A percentile compares a stretch with the other conserved stretches of the same genome.
Conservation (phyloP, 2,888 invertebrate species). For the Hipparchia sbordonii region DNA sequence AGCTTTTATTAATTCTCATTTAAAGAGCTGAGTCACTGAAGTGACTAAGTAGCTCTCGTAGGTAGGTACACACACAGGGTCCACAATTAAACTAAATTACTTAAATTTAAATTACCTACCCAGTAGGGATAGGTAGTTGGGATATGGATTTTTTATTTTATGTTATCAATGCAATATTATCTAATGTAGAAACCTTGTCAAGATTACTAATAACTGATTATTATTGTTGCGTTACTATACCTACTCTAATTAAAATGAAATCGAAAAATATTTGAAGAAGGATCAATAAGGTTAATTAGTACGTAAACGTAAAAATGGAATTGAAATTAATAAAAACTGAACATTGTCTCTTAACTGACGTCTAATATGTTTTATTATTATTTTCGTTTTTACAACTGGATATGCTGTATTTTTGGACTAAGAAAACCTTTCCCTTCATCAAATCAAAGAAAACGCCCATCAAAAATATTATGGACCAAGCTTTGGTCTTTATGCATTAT, state of each 20-base stretch:
- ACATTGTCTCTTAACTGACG: neutral
- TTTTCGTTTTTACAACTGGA: slow-evolving; percentile 47
- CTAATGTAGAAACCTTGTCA: slow-evolving; percentile 13
- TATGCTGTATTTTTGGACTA: slow-evolving; percentile 49
- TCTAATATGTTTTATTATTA: slow-evolving; percentile 51
- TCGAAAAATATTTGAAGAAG: neutral
- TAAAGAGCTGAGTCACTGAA: no score
- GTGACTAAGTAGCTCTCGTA: no score
- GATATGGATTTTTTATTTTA: neutral
- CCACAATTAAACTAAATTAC: no score
- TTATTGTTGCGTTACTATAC: neutral
- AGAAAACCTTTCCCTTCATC: slow-evolving; percentile 46
- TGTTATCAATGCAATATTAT: neutral
- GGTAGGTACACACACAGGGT: no score
- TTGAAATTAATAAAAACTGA: no score
- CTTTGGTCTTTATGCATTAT: slow-evolving; percentile 48
- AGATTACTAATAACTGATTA: neutral
- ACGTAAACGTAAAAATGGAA: neutral
- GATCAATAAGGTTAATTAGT: neutral
- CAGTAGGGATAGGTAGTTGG: neutral
- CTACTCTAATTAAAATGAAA: slow-evolving; percentile 9
- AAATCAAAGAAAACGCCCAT: slow-evolving; percentile 22
- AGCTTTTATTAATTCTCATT: no score
- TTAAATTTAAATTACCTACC: no score
- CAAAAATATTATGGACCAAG: slow-evolving; percentile 34